Evolutionary conservation across 2,113 vertebrate genomes (phyloP).

Genomic region (Embiotoca jacksoni): DNA sequence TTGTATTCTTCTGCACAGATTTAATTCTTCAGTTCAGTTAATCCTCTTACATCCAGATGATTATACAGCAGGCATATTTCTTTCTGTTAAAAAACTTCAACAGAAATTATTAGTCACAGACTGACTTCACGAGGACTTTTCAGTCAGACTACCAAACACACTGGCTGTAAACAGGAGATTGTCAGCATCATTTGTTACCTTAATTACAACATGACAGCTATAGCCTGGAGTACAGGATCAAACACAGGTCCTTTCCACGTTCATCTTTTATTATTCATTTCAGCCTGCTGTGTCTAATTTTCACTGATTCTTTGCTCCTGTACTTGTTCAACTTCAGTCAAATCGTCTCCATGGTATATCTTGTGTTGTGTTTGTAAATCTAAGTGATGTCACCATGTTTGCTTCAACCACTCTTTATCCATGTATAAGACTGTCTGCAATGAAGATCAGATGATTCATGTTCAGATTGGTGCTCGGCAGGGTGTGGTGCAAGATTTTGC

Average conservation of each 20-base stretch:
- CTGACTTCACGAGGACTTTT: slow-evolving; percentile 17
- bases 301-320: slow-evolving; percentile 40
- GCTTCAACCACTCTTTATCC: slow-evolving; percentile 31
- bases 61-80: slow-evolving; percentile 22
- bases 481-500: slow-evolving; percentile 44
- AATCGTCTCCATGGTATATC: slow-evolving; percentile 16
- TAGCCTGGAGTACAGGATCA: slow-evolving; percentile 63
- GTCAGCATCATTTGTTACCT: slow-evolving; percentile 66
- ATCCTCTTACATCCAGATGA: slow-evolving; percentile 36
- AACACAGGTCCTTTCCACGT: slow-evolving; percentile 58
- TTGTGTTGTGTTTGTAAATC: slow-evolving; percentile 10
- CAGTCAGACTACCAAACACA: slow-evolving; percentile 34
- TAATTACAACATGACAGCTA: slow-evolving; percentile 67
- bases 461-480: slow-evolving; percentile 37
- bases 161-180: slow-evolving; percentile 42
- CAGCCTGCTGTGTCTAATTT: slow-evolving; percentile 54
- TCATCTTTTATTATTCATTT: slow-evolving; percentile 66
- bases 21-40: slow-evolving; percentile 32
- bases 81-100: slow-evolving; percentile 10
- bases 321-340: slow-evolving; percentile 17
- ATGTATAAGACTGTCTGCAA: slow-evolving; percentile 22
- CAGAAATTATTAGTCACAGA: slow-evolving; percentile 14
- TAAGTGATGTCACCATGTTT: slow-evolving; percentile 24
- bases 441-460: slow-evolving; percentile 53
- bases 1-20: slow-evolving; percentile 27